phyloP scores from a whole-genome alignment of 2,113 vertebrate species.

The Gymnogyps californianus region DNA sequence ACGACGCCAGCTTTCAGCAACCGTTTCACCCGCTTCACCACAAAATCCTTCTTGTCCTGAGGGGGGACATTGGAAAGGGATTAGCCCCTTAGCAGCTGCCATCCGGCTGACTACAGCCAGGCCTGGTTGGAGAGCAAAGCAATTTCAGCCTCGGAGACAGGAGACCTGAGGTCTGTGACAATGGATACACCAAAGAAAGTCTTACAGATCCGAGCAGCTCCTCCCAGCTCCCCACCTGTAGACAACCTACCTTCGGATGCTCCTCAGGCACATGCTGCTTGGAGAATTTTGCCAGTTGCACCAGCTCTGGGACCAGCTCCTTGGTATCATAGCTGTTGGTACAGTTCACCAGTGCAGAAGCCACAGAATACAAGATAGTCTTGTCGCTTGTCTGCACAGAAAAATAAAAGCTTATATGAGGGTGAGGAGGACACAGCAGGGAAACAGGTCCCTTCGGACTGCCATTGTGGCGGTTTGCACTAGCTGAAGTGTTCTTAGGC shows the following conservation, averaged over 20 bases:
- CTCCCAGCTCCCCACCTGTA: background rate
- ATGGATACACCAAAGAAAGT: background rate
- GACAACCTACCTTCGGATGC: conserved; percentile 87
- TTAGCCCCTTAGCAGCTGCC: background rate
- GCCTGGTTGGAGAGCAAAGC: background rate
- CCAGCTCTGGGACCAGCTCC: conserved; percentile 91
- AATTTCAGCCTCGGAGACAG: background rate
- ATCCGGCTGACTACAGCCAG: background rate
- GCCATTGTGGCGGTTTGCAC: background rate
- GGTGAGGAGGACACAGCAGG: background rate
- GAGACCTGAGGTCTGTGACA: background rate
- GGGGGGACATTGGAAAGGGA: background rate
- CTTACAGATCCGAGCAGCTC: background rate
- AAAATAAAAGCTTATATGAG: background rate
- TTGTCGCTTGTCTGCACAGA: conserved; percentile 86
- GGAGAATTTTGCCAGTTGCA: conserved; percentile 96
- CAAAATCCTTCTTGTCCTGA: conserved; percentile 97
- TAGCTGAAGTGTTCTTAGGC: background rate
- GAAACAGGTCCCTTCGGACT: background rate
- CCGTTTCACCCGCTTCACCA: conserved; percentile 85
- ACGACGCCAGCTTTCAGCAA: conserved; percentile 86
- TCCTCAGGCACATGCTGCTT: conserved; percentile 97
- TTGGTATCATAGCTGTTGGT: conserved; percentile 96
- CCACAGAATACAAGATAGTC: conserved; percentile 92
- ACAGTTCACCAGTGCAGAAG: conserved; percentile 90